These are phyloP conservation scores for Lysandra bellargus DNA, from an alignment of 2,888 invertebrate genomes.

Conservation along the genomic window DNA sequence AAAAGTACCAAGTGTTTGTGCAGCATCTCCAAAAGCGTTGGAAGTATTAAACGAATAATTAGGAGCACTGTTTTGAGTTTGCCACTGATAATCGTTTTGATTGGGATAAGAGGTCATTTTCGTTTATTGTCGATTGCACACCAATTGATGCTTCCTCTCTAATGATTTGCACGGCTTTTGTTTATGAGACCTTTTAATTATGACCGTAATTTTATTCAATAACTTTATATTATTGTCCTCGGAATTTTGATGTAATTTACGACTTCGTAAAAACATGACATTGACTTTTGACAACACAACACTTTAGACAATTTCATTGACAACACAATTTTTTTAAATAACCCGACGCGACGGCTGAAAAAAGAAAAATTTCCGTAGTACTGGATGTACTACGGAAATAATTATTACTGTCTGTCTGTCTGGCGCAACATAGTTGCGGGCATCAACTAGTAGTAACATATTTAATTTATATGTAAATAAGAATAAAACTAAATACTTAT, in stretches of 20 bases:
- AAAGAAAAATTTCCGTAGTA: too few species aligned
- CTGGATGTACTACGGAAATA: too few species aligned
- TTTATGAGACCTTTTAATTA: not conserved
- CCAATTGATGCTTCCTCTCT: not conserved
- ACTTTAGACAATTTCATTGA: not conserved
- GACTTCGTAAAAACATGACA: not conserved
- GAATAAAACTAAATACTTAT: too few species aligned
- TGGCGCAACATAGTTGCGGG: too few species aligned
- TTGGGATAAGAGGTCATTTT: conserved; percentile 68
- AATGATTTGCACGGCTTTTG: not conserved
- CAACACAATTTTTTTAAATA: not conserved
- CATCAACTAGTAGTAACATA: too few species aligned
- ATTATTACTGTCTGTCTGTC: too few species aligned
- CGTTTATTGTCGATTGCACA: not conserved
- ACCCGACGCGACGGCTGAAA: too few species aligned
- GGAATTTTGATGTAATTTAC: not conserved
- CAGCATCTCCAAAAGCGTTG: conserved; percentile 71
- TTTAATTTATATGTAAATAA: too few species aligned
- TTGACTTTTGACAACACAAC: not conserved
- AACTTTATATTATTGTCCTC: not conserved
- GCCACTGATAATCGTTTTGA: conserved; percentile 71
- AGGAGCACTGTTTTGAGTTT: conserved; percentile 63
- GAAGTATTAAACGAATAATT: conserved; percentile 75
- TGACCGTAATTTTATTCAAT: not conserved
- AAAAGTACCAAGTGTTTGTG: conserved; percentile 63